These are phyloP conservation scores for Oceanites oceanicus DNA, from an alignment of 2,113 vertebrate genomes.

Conservation along the genomic window DNA sequence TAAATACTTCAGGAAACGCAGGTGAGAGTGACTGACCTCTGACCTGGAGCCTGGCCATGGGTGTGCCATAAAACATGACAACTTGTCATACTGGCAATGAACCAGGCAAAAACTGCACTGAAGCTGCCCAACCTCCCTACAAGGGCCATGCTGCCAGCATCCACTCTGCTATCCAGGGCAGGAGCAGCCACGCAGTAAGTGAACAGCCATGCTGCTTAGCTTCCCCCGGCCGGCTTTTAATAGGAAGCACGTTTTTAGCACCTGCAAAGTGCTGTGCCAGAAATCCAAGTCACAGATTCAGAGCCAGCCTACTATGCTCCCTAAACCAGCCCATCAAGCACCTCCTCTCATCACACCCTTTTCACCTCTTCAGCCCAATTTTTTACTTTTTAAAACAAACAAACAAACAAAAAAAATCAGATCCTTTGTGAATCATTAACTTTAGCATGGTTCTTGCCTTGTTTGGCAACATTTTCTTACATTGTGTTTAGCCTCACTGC, in stretches of 20 bases:
- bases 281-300: not conserved
- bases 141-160: not conserved
- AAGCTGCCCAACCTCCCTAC: not conserved
- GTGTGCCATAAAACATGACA: not conserved
- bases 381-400: not conserved
- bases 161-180: not conserved
- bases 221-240: not conserved
- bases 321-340: not conserved
- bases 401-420: not conserved
- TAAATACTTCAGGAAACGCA: not conserved
- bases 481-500: not conserved
- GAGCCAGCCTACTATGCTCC: not conserved
- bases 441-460: not conserved
- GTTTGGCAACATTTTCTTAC: not conserved
- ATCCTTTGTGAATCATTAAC: not conserved
- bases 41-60: not conserved
- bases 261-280: not conserved
- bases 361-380: not conserved
- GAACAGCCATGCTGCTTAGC: not conserved
- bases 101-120: not conserved
- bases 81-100: not conserved
- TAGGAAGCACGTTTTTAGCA: not conserved
- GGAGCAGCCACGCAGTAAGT: not conserved
- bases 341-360: not conserved
- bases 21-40: not conserved